Evolutionary conservation across 2,113 vertebrate species (phyloP).

Genomic region (Chiloscyllium plagiosum): DNA sequence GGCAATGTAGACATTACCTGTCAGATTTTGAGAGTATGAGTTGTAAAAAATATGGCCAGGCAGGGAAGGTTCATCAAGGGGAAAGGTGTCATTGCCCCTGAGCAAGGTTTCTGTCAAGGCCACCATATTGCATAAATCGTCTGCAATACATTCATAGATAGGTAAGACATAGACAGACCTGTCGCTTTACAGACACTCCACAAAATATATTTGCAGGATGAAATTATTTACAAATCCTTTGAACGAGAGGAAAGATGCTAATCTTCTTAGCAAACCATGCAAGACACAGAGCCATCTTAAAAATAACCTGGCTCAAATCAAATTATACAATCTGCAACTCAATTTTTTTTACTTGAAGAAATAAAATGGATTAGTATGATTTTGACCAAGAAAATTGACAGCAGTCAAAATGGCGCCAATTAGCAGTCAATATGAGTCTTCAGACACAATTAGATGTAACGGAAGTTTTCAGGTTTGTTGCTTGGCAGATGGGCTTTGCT

Average conservation of each 20-base stretch:
- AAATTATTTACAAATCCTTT: neutral
- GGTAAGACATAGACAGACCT: neutral
- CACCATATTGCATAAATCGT: neutral
- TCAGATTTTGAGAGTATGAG: neutral
- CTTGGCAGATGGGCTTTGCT: neutral
- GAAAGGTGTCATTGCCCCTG: neutral
- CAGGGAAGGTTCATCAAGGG: neutral
- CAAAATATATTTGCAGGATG: neutral
- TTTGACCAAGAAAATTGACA: constrained; percentile 87
- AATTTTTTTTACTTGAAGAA: constrained; percentile 67
- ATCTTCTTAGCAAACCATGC: neutral
- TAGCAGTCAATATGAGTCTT: constrained; percentile 98
- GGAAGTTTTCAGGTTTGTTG: constrained; percentile 51
- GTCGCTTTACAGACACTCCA: neutral
- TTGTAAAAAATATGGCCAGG: neutral
- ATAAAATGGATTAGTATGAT: constrained; percentile 72
- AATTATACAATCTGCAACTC: neutral
- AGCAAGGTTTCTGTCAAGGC: neutral
- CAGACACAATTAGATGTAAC: constrained; percentile 98
- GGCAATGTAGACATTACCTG: neutral
- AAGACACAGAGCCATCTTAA: neutral
- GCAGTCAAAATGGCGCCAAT: constrained; percentile 97
- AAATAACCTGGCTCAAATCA: neutral
- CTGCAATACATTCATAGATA: neutral
- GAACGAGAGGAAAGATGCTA: neutral